Evolutionary conservation across 2,113 vertebrate genomes (phyloP).

Genomic region (Pterophyllum scalare): DNA sequence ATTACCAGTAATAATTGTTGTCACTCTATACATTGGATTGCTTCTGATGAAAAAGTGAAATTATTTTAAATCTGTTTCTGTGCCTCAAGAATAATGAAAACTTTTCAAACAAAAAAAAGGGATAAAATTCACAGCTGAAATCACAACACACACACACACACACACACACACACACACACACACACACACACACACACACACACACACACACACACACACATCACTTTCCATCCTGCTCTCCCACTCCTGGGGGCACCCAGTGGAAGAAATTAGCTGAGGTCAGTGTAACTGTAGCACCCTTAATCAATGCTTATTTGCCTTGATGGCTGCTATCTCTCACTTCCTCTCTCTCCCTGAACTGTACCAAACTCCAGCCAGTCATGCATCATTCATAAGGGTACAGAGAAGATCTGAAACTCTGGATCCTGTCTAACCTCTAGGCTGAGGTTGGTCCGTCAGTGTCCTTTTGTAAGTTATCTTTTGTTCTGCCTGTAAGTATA

Average conservation of each 20-base stretch:
- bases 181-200: conserved; percentile 6
- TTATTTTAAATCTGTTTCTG: not conserved
- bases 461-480: conserved; percentile 54
- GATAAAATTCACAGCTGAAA: not conserved
- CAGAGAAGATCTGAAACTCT: conserved; percentile 64
- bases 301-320: conserved; percentile 77
- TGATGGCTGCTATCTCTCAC: conserved; percentile 48
- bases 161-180: not conserved
- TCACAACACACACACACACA: not conserved
- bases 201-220: conserved; percentile 3
- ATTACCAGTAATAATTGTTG: not conserved
- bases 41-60: not conserved
- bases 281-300: conserved; percentile 73
- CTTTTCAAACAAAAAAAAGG: not conserved
- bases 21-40: not conserved
- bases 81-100: not conserved
- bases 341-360: conserved; percentile 15
- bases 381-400: conserved; percentile 76
- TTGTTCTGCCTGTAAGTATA: conserved; percentile 35
- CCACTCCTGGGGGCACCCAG: conserved; percentile 55
- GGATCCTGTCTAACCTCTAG: conserved; percentile 58
- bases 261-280: conserved; percentile 67
- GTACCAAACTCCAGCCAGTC: conserved; percentile 49
- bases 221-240: conserved; percentile 38
- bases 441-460: conserved; percentile 51